Base-by-base conservation (phyloP, 2,888 invertebrate species). In the Schizotus pectinicornis region DNA sequence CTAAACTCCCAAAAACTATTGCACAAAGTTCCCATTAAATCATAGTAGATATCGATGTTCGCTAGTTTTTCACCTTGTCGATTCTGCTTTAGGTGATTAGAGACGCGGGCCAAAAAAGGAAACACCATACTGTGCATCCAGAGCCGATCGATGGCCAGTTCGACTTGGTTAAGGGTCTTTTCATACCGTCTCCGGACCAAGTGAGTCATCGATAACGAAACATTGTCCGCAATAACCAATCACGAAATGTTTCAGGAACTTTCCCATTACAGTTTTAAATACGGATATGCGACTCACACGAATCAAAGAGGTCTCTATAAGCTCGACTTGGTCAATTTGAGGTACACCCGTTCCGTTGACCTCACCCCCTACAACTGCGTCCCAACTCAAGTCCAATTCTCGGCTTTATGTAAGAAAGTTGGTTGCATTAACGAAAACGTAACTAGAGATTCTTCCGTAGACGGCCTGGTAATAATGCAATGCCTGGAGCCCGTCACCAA, bases 101-200 rank as follows among this genome's bases (percentile, higher is more conserved):
- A 41, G 88, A 88, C 73, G 90, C 89, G 30, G 85, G 86, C 11
- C 86, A 89, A 74, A 87, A 87, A 74, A 81, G 86, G 53, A 88
- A 88, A 72, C 90, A 90, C 74, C 87, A 87, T 72, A 87, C 88
- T 0, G 87, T 88, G 1, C 88, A 88, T 74, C 88, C 88, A 1
- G 88, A 90, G 72, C 89, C 90, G 0, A 88, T 90, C 38, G 89
- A 89, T 70, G 88, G 89, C 8, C 88, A 89, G 73, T 90, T 90
- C 75, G 90, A 90, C 78, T 81, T 89, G 67, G 89, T 90, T 3
- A 82, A 84, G 65, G 83, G 84, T 51, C 78, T 88, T 30, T 87
- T 85, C 74, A 83, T 88, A 62, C 88, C 87, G 5, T 83, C 85
- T 11, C 75, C 82, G 14, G 77, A 78, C 58, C 83, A 85, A 79